Base-by-base conservation (phyloP, 2,113 vertebrate genomes). In the Poecilia latipinna region DNA sequence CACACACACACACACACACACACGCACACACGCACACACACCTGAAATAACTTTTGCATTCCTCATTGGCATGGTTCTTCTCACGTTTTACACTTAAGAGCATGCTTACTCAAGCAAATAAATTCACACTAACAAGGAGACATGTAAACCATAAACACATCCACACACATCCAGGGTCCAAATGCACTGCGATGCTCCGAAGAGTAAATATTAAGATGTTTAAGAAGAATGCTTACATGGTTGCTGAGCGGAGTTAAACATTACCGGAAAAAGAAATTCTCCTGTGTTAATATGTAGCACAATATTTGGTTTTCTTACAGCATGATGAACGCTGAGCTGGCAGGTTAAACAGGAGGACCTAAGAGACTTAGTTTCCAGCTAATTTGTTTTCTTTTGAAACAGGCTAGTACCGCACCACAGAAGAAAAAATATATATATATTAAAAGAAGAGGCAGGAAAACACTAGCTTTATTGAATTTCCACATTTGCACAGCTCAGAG, bases 191-290 rank as follows among this genome's bases (percentile, higher is more conserved):
- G 24, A 24, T 11, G 5, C 22, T 70, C 74, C 3, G 65, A 66
- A 70, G 61, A 8, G 48, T 70, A 65, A 39, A 12, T 0, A 0
- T 67, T 65, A 60, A 76, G 83, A 54, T 64, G 29, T 63, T 78
- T 62, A 62, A 69, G 74, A 42, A 37, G 29, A 63, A 78, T 82
- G 78, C 72, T 75, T 42, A 71, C 39, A 8, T 44, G 3, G 32
- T 75, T 84, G 51, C 79, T 83, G 74, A 91, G 82, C 82, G 75
- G 73, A 12, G 13, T 73, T 86, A 82, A 80, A 90, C 72, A 78
- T 82, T 65, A 61, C 8, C 22, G 15, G 48, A 80, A 62, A 77
- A 74, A 85, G 57, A 57, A 37, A 66, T 39, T 65, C 65, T 68
- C 1, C 31, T n/a, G 82, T 72, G 76, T 75, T 78, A 39, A 66